phyloP scores from a whole-genome alignment of 2,888 invertebrate genomes.

The Caenorhabditis panamensis region DNA sequence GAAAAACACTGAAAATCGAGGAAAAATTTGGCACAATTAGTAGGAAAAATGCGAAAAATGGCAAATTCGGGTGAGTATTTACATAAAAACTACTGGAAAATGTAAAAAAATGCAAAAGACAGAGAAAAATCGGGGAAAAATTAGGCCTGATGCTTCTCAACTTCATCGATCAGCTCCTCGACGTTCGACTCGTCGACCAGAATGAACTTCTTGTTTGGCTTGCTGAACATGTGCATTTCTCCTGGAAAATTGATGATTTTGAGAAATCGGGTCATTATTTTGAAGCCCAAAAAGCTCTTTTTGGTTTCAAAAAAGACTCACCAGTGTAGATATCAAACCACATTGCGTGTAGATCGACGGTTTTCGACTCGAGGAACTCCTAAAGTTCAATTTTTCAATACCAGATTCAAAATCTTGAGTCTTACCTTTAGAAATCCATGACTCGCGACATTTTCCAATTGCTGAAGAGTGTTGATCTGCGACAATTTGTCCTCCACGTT shows the following conservation, averaged over 20 bases:
- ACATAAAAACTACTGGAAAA: not conserved
- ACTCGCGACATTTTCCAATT: conserved; percentile 79
- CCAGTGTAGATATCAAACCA: conserved; percentile 99
- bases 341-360: conserved; percentile 85
- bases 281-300: too few relatives aligned
- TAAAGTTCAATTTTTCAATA: too few relatives aligned
- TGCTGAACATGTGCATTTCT: conserved; percentile 93
- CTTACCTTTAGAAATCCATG: conserved; percentile 78
- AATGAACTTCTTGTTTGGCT: conserved; percentile 85
- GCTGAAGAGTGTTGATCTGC: conserved; percentile 81
- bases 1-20: too few relatives aligned
- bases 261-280: too few relatives aligned
- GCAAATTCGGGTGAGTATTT: conserved; percentile 3
- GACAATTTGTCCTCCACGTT: conserved; percentile 93
- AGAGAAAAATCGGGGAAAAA: not conserved
- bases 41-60: conserved; percentile 1
- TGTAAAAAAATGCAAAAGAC: not conserved
- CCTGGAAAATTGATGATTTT: conserved; percentile 47
- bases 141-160: conserved; percentile 57
- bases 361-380: conserved; percentile 74
- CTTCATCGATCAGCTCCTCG: conserved; percentile 87
- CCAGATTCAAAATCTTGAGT: too few relatives aligned
- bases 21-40: not conserved
- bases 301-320: conserved; percentile 13
- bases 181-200: conserved; percentile 90